Conservation (phyloP, 2,888 invertebrate genomes). For the Dichetophora obliterata region DNA sequence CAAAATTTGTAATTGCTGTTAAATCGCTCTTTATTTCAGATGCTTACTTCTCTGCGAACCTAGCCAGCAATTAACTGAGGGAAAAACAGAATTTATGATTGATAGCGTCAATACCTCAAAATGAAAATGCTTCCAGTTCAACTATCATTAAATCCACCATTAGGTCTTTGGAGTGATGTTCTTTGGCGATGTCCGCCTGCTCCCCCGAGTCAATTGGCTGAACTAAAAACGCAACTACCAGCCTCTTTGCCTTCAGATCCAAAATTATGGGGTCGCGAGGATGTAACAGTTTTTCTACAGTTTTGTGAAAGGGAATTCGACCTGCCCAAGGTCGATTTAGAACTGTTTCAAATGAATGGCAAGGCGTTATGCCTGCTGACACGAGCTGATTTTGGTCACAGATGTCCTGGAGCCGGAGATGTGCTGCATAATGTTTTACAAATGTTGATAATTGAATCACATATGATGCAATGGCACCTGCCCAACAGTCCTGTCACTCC, state of each 20-base stretch:
- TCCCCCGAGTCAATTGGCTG: slow-evolving; percentile 82
- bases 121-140: slow-evolving; percentile 80
- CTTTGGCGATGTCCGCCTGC: slow-evolving; percentile 89
- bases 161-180: slow-evolving; percentile 86
- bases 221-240: slow-evolving; percentile 90
- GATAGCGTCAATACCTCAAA: slow-evolving; percentile 55
- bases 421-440: slow-evolving; percentile 93
- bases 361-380: slow-evolving; percentile 93
- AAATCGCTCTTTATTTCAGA: neutral
- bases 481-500: slow-evolving; percentile 87
- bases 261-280: slow-evolving; percentile 90
- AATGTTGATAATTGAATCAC: slow-evolving; percentile 86
- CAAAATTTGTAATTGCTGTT: too few species aligned
- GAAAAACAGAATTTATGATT: neutral
- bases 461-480: slow-evolving; percentile 81
- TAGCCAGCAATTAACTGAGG: neutral
- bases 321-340: slow-evolving; percentile 90
- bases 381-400: slow-evolving; percentile 89
- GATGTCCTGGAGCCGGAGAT: slow-evolving; percentile 94
- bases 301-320: slow-evolving; percentile 95
- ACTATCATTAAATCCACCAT: slow-evolving; percentile 81
- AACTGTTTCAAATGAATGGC: slow-evolving; percentile 97
- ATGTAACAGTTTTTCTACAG: slow-evolving; percentile 87
- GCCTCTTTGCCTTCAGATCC: slow-evolving; percentile 88
- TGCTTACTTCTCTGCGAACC: neutral